These are phyloP conservation scores for Micropoecilia bifurca DNA, from an alignment of 2,797 vertebrate species.

Conservation along the genomic window DNA sequence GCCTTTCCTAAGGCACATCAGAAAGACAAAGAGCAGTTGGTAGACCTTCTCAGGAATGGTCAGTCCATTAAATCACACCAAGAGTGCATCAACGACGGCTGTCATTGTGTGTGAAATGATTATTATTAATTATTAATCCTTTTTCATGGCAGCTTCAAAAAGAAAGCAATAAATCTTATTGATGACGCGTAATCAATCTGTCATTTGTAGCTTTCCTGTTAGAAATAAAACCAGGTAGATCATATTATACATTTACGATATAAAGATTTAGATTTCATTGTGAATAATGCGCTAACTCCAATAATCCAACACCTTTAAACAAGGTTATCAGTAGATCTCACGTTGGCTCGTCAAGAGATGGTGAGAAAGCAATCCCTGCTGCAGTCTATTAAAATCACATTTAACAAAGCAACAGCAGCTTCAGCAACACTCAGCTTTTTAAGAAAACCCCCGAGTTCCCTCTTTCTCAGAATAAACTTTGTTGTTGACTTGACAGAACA, in stretches of 20 bases:
- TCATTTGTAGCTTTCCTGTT: neutral
- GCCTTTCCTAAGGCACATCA: neutral
- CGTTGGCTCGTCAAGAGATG: neutral
- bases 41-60: no score
- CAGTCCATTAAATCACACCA: no score
- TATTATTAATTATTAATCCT: neutral
- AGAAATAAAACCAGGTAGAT: neutral
- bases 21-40: neutral
- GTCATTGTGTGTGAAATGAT: neutral
- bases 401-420: constrained; percentile 23
- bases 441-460: constrained; percentile 18
- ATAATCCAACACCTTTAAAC: neutral
- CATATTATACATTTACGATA: neutral
- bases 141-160: neutral
- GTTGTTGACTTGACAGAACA: constrained; percentile 41
- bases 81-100: no score
- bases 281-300: neutral
- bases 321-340: neutral
- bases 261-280: neutral
- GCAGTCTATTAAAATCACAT: constrained; percentile 20
- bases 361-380: neutral
- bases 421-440: constrained; percentile 22
- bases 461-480: constrained; percentile 17
- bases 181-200: neutral
- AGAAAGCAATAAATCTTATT: neutral